A percentile compares a stretch with the other conserved stretches of the same genome.
phyloP scores from a whole-genome alignment of 2,113 vertebrate genomes.

The Triplophysa siluroides region DNA sequence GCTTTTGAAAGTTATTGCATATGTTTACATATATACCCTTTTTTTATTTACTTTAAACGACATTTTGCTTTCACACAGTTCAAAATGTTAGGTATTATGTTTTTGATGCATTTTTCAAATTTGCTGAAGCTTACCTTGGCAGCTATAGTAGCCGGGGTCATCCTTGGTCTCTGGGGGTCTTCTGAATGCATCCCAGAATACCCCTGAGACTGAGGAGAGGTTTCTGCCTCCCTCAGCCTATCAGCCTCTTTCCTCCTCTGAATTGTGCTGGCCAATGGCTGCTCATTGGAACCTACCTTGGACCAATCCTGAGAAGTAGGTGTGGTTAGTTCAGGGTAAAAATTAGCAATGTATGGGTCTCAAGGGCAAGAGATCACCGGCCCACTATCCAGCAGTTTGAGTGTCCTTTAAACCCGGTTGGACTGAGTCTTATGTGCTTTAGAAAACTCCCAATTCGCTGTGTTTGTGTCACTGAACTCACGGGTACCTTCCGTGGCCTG shows the following conservation, averaged over 20 bases:
- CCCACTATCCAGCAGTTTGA: constrained; percentile 74
- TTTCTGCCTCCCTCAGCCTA: constrained; percentile 82
- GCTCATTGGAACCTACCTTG: constrained; percentile 87
- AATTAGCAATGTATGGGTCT: constrained; percentile 13
- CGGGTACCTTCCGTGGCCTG: constrained; percentile 48
- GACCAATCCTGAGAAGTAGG: constrained; percentile 87
- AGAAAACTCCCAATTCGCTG: constrained; percentile 10
- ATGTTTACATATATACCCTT: too few species aligned
- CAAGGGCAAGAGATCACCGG: constrained; percentile 50
- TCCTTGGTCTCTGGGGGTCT: constrained; percentile 78
- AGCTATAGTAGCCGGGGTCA: constrained; percentile 83
- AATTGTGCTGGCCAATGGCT: constrained; percentile 75
- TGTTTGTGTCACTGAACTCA: constrained; percentile 11
- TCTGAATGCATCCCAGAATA: constrained; percentile 70
- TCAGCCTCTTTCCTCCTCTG: constrained; percentile 91
- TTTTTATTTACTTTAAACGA: too few species aligned
- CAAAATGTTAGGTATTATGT: too few species aligned
- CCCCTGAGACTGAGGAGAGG: constrained; percentile 63
- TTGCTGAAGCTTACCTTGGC: constrained; percentile 80
- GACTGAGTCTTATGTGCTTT: constrained; percentile 31
- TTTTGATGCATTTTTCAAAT: background rate
- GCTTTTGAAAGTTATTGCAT: too few species aligned
- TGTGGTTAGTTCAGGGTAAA: constrained; percentile 56
- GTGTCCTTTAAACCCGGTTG: constrained; percentile 49
- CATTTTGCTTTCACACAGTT: too few species aligned